Conservation (phyloP, 2,797 vertebrate genomes). For the Xenopus petersii region DNA sequence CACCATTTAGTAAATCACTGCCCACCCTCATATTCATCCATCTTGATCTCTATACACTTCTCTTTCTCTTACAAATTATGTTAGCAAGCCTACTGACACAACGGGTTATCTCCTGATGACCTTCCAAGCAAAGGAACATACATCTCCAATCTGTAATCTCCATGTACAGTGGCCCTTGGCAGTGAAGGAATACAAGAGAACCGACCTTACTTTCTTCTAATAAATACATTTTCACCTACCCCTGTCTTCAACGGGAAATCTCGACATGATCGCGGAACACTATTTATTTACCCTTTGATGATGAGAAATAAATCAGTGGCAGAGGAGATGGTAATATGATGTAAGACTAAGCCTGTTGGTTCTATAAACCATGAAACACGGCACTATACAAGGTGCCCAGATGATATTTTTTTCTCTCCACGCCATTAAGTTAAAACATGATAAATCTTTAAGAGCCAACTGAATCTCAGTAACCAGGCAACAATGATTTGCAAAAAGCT, state of each 20-base stretch:
- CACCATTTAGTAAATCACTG: too few relatives aligned
- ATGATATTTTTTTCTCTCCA: neutral
- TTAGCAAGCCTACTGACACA: too few relatives aligned
- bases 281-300: neutral
- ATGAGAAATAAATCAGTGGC: neutral
- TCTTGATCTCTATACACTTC: too few relatives aligned
- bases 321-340: neutral
- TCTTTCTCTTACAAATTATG: too few relatives aligned
- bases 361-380: neutral
- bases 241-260: neutral
- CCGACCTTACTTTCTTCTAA: too few relatives aligned
- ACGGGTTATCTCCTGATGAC: too few relatives aligned
- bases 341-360: neutral
- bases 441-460: constrained; percentile 5
- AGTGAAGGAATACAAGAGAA: too few relatives aligned
- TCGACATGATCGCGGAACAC: neutral
- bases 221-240: too few relatives aligned
- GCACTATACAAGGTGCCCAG: neutral
- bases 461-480: constrained; percentile 15
- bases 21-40: too few relatives aligned
- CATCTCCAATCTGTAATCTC: too few relatives aligned
- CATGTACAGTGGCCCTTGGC: too few relatives aligned
- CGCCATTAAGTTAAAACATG: neutral
- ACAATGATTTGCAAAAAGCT: constrained; percentile 4
- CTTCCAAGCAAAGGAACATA: too few relatives aligned